A percentile compares a stretch with the other conserved stretches of the same genome.
These are phyloP conservation scores for Nannobrachium achirus DNA, from an alignment of 2,113 vertebrate species.

Conservation along the genomic window DNA sequence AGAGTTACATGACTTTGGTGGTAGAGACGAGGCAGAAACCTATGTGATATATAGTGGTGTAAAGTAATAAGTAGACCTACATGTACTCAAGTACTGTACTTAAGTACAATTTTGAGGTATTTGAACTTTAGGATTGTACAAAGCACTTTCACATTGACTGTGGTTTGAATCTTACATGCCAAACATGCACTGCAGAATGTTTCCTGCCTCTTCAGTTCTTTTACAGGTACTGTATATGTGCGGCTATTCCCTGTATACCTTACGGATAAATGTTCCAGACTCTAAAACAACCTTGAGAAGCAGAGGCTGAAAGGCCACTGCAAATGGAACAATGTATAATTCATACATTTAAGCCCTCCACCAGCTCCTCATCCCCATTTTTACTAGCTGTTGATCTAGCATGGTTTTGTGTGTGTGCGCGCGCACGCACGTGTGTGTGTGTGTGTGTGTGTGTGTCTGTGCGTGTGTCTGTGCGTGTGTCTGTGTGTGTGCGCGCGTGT, in stretches of 20 bases:
- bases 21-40: no score
- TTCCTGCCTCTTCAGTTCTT: no score
- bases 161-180: no score
- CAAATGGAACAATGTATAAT: neutral
- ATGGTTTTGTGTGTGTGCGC: neutral
- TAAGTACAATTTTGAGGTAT: no score
- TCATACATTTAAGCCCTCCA: neutral
- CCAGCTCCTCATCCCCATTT: neutral
- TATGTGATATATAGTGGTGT: no score
- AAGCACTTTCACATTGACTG: no score
- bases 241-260: neutral
- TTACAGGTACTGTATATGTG: no score
- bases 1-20: no score
- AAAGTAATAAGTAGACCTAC: no score
- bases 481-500: constrained; percentile 7
- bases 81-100: no score
- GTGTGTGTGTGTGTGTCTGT: neutral
- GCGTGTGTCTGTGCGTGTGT: constrained; percentile 4
- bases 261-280: neutral
- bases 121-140: no score
- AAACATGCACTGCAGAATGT: no score
- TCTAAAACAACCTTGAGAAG: neutral
- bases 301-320: neutral
- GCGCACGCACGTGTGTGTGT: neutral
- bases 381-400: neutral